Evolutionary conservation across 2,888 invertebrate species (phyloP), one percentile per base, ranked within the genome.

Genomic region (Dilophus febrilis): DNA sequence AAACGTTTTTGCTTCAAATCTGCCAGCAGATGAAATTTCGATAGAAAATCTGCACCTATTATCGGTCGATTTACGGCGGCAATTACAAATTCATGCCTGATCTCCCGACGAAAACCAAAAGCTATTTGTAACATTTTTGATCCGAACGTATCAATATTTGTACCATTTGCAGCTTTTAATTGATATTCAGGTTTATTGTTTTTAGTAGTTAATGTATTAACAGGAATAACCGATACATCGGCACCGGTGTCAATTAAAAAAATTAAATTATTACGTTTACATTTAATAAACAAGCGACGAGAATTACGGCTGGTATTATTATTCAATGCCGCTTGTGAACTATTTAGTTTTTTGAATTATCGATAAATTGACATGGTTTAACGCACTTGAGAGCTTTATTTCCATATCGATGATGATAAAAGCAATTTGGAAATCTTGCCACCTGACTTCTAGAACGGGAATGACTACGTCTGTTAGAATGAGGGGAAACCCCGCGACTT

Each of bases 41-140:
- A 4, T 12, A 45, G 22, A 22, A 44, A 45, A 40, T 45, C 44
- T 10, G 42, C 43, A n/a, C 43, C 43, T 19, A 43, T 43, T 10
- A 45, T 45, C 7, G 45, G 43, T 14, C 32, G n/a, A 37, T 38
- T 42, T 7, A 44, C 42, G n/a, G 38, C 33, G 11, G 44, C 44
- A 3, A 43, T 30, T 22, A 33, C 26, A 16, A 41, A 44, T 35
- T 30, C 31, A 40, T 42, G 42, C 28, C 13, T 29, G 31, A 43
- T 35, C 29, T 19, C 32, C 11, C 39, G 34, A 7, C 34, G 37
- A 8, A 45, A 32, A 12, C 40, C 45, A 11, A 45, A n/a, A 18
- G 43, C 32, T 7, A 43, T 18, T 35, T 39, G 14, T 14, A 43
- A 26, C 5, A 40, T 22, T 7, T 32, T 31, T 35, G 36, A 32